These are phyloP conservation scores for Platycercus adscitus DNA, from an alignment of 2,113 vertebrate genomes.

Conservation along the genomic window DNA sequence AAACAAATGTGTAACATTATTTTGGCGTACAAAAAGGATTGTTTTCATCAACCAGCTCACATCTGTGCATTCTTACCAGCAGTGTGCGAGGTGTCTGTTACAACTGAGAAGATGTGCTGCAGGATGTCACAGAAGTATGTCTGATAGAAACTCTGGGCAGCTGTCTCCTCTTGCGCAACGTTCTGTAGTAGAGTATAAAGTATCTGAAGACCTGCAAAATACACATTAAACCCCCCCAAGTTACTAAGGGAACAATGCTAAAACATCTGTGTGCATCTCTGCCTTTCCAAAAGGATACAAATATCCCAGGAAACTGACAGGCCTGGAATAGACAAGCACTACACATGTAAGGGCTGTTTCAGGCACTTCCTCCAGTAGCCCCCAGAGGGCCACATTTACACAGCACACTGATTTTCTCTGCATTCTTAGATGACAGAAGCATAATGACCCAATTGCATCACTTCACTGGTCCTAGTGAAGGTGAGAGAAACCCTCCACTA, in stretches of 20 bases:
- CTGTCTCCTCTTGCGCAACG: conserved; percentile 95
- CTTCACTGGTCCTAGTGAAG: neutral
- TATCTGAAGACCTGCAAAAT: conserved; percentile 89
- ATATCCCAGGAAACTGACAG: neutral
- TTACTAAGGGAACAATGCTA: neutral
- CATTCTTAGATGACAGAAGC: neutral
- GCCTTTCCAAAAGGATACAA: neutral
- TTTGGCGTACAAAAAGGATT: neutral
- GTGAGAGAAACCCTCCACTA: neutral
- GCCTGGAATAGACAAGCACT: neutral
- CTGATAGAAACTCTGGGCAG: conserved; percentile 98
- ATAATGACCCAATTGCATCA: neutral
- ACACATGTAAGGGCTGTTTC: rapidly evolving
- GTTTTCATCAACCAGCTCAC: neutral
- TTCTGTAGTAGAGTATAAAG: conserved; percentile 97
- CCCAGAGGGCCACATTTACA: neutral
- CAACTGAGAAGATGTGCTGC: conserved; percentile 98
- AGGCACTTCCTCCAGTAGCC: neutral
- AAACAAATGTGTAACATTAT: rapidly evolving
- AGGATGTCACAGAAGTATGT: conserved; percentile 98
- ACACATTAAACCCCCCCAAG: neutral
- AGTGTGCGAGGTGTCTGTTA: conserved; percentile 98
- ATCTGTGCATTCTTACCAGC: conserved; percentile 80
- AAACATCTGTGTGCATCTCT: neutral
- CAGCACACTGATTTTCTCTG: rapidly evolving